Conservation (phyloP, 2,113 vertebrate genomes). For the Podilymbus podiceps region DNA sequence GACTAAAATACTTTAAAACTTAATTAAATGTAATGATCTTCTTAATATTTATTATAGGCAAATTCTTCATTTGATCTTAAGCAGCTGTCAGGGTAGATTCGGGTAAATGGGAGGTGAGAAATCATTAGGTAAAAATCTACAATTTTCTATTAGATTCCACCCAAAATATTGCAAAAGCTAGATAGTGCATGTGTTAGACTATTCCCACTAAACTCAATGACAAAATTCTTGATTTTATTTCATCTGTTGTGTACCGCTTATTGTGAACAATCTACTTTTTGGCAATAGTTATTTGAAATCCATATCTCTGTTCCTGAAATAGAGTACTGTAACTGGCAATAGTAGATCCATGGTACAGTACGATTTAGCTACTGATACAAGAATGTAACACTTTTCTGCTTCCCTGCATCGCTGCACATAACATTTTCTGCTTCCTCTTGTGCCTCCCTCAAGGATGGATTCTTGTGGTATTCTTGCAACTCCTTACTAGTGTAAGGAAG, state of each 20-base stretch:
- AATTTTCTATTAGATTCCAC: conserved; percentile 38
- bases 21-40: conserved; percentile 65
- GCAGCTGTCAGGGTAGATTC: not conserved
- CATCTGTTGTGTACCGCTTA: not conserved
- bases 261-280: not conserved
- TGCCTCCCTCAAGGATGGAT: conserved; percentile 3
- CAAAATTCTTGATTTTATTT: conserved; percentile 21
- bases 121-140: not conserved
- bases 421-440: not conserved
- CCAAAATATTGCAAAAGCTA: not conserved
- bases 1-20: conserved; percentile 41
- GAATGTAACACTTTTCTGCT: conserved; percentile 51
- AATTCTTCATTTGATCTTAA: conserved; percentile 53
- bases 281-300: conserved; percentile 12
- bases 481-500: not conserved
- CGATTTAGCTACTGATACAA: conserved; percentile 41
- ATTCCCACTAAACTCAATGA: not conserved
- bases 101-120: conserved; percentile 35
- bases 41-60: conserved; percentile 60
- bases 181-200: not conserved
- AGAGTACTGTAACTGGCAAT: not conserved
- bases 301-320: conserved; percentile 20
- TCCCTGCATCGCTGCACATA: conserved; percentile 39
- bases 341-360: not conserved
- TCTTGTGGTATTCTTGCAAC: not conserved